phyloP scores from a whole-genome alignment of 1,140 invertebrate species.

The Pristionchus pacificus region DNA sequence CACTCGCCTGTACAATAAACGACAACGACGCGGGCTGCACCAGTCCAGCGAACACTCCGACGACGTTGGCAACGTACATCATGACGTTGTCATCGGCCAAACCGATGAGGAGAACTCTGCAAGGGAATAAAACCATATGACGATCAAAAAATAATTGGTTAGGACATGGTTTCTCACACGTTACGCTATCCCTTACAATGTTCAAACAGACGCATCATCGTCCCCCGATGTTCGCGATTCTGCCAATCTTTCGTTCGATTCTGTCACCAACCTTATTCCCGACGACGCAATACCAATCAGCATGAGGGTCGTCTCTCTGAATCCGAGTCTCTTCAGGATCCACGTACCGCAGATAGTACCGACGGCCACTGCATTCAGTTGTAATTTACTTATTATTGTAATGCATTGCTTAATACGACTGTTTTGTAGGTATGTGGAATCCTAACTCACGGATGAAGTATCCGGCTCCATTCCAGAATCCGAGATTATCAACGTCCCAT shows the following conservation, averaged over 20 bases:
- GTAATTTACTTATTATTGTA: neutral
- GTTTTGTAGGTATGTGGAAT: conserved; percentile 1
- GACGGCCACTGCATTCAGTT: conserved; percentile 29
- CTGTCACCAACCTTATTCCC: neutral
- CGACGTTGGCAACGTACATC: conserved; percentile 42
- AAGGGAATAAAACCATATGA: too few relatives aligned
- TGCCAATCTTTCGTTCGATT: too few relatives aligned
- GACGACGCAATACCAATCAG: conserved; percentile 31
- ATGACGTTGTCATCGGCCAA: conserved; percentile 34
- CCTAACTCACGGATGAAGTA: conserved; percentile 33
- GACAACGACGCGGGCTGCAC: conserved; percentile 44
- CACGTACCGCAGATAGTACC: conserved; percentile 37
- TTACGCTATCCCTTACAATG: neutral
- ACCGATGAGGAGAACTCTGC: conserved; percentile 25
- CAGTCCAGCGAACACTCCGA: conserved; percentile 38
- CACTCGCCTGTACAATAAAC: conserved; percentile 36
- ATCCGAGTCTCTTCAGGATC: conserved; percentile 34
- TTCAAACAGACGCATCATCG: neutral
- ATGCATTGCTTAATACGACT: too few relatives aligned
- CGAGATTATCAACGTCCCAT: conserved; percentile 35
- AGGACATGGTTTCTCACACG: too few relatives aligned
- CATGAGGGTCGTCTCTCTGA: conserved; percentile 42
- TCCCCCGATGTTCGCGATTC: too few relatives aligned
- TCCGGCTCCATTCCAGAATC: conserved; percentile 42
- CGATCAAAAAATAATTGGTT: too few relatives aligned